Conservation (phyloP, 2,888 invertebrate species). For the Lamellibrachia satsuma region DNA sequence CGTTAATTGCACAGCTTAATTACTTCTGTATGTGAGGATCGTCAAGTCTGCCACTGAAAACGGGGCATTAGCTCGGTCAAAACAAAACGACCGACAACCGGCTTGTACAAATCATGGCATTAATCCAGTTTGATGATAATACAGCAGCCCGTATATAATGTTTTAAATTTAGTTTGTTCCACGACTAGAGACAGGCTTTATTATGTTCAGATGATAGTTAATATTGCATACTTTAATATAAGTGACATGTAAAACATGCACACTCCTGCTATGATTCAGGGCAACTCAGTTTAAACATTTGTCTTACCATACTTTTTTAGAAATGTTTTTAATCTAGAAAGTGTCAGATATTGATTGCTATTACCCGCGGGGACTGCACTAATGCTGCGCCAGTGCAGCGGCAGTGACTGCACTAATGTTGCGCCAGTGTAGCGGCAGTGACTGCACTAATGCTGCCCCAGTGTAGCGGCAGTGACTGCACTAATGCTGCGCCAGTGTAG, state of each 20-base stretch:
- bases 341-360: background rate
- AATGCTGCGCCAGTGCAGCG: background rate
- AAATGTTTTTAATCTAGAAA: background rate
- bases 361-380: background rate
- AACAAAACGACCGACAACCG: background rate
- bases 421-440: too few species aligned
- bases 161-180: too few species aligned
- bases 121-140: too few species aligned
- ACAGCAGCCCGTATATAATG: too few species aligned
- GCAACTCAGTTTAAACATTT: background rate
- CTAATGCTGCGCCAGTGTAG: background rate
- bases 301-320: too few species aligned
- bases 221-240: background rate
- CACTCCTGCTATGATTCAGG: background rate
- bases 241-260: background rate
- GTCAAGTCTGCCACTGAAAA: background rate
- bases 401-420: background rate
- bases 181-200: background rate
- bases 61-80: background rate
- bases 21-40: background rate
- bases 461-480: background rate
- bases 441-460: too few species aligned
- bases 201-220: background rate
- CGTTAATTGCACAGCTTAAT: background rate
- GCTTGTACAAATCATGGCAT: background rate